Percentiles rank a stretch among this genome's conserved stretches.
Evolutionary conservation across 2,797 vertebrate genomes (phyloP).

Genomic region (Pipistrellus pygmaeus): DNA sequence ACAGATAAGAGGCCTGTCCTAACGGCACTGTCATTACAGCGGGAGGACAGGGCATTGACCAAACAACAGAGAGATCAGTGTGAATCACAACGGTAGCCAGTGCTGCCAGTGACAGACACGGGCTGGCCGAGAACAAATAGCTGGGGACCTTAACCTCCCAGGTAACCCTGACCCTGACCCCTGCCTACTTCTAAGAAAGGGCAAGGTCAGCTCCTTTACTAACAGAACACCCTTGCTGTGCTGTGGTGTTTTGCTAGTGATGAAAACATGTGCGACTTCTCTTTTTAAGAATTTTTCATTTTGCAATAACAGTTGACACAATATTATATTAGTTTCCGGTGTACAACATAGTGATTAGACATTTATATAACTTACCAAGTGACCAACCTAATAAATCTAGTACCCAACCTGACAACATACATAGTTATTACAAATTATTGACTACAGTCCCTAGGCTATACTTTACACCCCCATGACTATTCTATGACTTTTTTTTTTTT

Average conservation of each 20-base stretch:
- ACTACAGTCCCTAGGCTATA: neutral
- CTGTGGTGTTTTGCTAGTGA: neutral
- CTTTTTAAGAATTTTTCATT: neutral
- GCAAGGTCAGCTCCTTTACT: neutral
- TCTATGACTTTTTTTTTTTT: too few relatives aligned
- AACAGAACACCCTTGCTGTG: fast-evolving
- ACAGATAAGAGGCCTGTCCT: neutral
- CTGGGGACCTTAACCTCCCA: neutral
- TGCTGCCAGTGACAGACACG: neutral
- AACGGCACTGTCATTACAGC: fast-evolving
- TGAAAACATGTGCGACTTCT: neutral
- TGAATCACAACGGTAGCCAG: neutral
- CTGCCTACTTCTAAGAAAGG: neutral
- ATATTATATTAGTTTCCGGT: neutral
- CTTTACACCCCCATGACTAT: neutral
- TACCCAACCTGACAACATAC: neutral
- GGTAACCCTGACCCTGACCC: neutral
- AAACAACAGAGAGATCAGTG: neutral
- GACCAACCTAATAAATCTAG: neutral
- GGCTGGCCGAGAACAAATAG: neutral
- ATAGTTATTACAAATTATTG: neutral
- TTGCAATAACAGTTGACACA: neutral
- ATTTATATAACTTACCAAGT: neutral
- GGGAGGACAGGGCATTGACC: too few relatives aligned
- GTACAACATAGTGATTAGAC: neutral